A percentile compares a stretch with the other conserved stretches of the same genome.
Evolutionary conservation across 2,888 invertebrate species (phyloP).

Genomic region (Amblyteles armatorius): DNA sequence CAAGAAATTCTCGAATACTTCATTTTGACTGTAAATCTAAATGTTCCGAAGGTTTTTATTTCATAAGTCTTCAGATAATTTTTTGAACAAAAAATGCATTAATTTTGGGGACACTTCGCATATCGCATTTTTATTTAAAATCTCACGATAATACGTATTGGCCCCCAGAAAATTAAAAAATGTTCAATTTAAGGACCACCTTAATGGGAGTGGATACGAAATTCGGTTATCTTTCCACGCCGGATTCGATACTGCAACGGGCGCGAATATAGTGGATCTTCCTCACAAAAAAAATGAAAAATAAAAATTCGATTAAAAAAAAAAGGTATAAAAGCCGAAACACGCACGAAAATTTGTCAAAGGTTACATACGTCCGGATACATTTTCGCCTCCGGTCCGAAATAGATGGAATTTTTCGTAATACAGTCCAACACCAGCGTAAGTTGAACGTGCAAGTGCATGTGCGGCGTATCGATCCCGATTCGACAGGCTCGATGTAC

Average conservation of each 20-base stretch:
- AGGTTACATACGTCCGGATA: background rate
- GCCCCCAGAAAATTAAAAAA: no score
- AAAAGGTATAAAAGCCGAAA: conserved; percentile 7
- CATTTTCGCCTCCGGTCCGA: background rate
- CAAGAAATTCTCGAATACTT: no score
- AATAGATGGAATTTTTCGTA: background rate
- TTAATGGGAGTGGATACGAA: conserved; percentile 71
- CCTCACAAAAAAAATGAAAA: background rate
- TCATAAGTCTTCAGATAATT: no score
- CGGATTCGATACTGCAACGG: conserved; percentile 15
- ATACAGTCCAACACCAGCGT: background rate
- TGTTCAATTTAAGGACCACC: no score
- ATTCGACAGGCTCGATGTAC: background rate
- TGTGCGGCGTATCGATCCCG: conserved; percentile 12
- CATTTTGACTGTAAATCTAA: no score
- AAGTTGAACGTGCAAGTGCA: background rate
- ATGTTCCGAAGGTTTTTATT: no score
- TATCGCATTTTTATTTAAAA: no score
- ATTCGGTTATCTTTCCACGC: conserved; percentile 70
- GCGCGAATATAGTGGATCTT: background rate
- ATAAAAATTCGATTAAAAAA: background rate
- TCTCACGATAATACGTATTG: no score
- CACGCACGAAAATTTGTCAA: conserved; percentile 10
- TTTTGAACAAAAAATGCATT: no score
- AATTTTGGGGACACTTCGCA: no score